Evolutionary conservation across 2,797 vertebrate genomes (phyloP).

Genomic region (Thaleichthys pacificus): DNA sequence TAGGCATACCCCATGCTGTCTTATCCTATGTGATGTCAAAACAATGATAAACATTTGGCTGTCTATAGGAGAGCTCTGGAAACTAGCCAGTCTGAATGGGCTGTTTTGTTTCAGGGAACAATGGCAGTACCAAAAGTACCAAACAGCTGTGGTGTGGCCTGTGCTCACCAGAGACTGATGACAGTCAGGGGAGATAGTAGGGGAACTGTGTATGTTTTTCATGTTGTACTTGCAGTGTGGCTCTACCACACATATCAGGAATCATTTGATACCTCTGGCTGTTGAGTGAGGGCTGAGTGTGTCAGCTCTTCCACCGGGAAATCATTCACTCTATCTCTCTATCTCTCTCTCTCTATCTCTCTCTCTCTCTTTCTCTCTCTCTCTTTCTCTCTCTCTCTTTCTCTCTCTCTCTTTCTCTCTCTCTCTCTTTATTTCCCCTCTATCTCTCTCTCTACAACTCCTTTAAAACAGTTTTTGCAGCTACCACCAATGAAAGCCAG

Average conservation of each 20-base stretch:
- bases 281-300: conserved; percentile 8
- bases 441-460: conserved; percentile 6
- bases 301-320: conserved; percentile 4
- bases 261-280: conserved; percentile 1
- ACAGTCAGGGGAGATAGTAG: conserved; percentile 29
- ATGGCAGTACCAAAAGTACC: conserved; percentile 72
- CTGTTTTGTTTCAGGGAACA: conserved; percentile 77
- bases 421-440: conserved; percentile 2
- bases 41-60: conserved; percentile 78
- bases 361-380: conserved; percentile 11
- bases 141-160: conserved; percentile 72
- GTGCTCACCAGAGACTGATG: conserved; percentile 62
- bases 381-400: conserved; percentile 9
- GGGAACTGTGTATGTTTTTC: conserved; percentile 57
- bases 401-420: conserved; percentile 19
- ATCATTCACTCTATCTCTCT: conserved; percentile 17
- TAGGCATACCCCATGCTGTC: conserved; percentile 70
- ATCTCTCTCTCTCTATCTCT: conserved; percentile 16
- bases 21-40: conserved; percentile 71
- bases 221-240: conserved; percentile 40
- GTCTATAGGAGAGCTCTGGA: conserved; percentile 72
- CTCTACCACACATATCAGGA: conserved; percentile 7
- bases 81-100: conserved; percentile 73
- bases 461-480: too few relatives aligned
- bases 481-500: conserved; percentile 2